Percentiles rank a stretch among this genome's conserved stretches.
Evolutionary conservation across 2,888 invertebrate genomes (phyloP).

Genomic region (Eristalinus aeneus): DNA sequence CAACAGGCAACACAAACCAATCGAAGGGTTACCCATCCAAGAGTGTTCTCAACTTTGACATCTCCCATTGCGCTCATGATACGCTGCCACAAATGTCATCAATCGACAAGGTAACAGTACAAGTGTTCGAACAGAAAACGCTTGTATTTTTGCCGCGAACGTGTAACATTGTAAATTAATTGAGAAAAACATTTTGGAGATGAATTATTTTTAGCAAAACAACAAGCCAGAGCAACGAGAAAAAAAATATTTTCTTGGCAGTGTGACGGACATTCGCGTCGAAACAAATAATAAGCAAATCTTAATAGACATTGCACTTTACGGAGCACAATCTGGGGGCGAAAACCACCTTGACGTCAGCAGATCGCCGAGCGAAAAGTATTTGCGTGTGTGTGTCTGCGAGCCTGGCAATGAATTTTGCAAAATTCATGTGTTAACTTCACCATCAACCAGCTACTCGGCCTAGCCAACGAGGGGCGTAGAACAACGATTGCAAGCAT

Average conservation of each 20-base stretch:
- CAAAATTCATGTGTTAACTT: neutral
- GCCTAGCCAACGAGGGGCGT: neutral
- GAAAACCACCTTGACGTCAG: constrained; percentile 24
- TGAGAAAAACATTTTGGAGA: constrained; percentile 23
- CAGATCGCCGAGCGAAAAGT: neutral
- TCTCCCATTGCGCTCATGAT: neutral
- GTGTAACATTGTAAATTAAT: constrained; percentile 19
- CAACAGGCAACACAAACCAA: neutral
- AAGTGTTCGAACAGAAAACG: neutral
- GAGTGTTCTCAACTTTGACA: neutral
- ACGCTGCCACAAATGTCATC: neutral
- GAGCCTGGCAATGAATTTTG: neutral
- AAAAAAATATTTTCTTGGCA: constrained; percentile 12
- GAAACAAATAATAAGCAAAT: neutral
- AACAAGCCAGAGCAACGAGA: neutral
- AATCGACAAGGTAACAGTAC: neutral
- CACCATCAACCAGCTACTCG: neutral
- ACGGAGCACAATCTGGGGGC: neutral
- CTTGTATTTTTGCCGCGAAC: neutral
- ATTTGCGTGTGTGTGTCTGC: neutral
- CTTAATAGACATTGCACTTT: constrained; percentile 30
- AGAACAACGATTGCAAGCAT: neutral
- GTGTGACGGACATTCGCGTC: neutral
- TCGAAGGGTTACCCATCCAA: neutral
- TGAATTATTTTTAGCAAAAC: constrained; percentile 14